These are phyloP conservation scores for Delphinus delphis DNA, from an alignment of 2,113 vertebrate species.

Conservation along the genomic window DNA sequence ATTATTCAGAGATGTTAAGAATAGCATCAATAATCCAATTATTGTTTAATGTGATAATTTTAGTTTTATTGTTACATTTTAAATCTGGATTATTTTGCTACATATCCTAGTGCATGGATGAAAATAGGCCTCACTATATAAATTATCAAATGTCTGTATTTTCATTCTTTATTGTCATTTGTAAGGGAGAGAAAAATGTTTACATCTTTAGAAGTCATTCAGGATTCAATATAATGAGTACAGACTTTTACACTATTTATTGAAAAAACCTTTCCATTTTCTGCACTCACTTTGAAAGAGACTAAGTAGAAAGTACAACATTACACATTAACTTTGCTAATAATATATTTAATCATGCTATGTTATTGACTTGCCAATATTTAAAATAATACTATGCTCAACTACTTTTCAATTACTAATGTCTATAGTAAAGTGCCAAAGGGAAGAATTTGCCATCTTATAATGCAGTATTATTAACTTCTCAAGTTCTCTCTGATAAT, in stretches of 20 bases:
- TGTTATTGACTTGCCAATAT: background rate
- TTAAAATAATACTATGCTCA: background rate
- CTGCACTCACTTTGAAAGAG: background rate
- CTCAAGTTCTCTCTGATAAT: background rate
- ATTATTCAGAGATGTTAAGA: background rate
- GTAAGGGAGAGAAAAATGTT: background rate
- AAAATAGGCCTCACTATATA: background rate
- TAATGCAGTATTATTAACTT: background rate
- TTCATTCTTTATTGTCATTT: background rate
- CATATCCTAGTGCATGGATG: background rate
- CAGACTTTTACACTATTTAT: background rate
- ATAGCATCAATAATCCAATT: constrained; percentile 25
- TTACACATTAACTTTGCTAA: background rate
- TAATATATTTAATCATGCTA: background rate
- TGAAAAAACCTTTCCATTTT: background rate
- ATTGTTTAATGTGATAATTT: constrained; percentile 23
- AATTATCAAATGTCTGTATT: background rate
- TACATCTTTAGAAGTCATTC: constrained; percentile 10
- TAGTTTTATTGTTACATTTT: constrained; percentile 35
- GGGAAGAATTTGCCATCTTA: background rate
- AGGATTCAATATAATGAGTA: background rate
- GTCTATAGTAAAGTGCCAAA: background rate
- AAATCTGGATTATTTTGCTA: background rate
- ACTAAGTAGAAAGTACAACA: background rate
- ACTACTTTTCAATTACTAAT: background rate